These are phyloP conservation scores for Cephonodes hylas DNA, from an alignment of 2,888 invertebrate species.

Conservation along the genomic window DNA sequence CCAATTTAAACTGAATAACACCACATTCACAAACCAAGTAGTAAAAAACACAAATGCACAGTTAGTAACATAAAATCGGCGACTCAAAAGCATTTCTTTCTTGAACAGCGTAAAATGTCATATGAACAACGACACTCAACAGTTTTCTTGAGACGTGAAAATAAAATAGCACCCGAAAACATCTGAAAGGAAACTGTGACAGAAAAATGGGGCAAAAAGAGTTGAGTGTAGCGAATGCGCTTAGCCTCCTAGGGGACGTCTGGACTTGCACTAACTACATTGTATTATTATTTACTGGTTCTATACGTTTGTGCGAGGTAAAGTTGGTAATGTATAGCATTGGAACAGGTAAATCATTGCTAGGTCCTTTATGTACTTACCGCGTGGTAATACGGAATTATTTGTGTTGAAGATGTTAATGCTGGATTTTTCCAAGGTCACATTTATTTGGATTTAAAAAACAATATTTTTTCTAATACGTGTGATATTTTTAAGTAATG, in stretches of 20 bases:
- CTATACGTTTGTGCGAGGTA: neutral
- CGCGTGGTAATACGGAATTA: too few species aligned
- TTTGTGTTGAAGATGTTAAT: too few species aligned
- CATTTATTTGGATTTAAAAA: too few species aligned
- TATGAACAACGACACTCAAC: slow-evolving; percentile 6
- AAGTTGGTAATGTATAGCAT: neutral
- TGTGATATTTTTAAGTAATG: too few species aligned
- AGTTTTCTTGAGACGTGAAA: slow-evolving; percentile 23
- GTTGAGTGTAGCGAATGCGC: slow-evolving; percentile 44
- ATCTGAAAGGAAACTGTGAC: slow-evolving; percentile 58
- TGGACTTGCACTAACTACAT: slow-evolving; percentile 26
- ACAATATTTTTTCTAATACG: too few species aligned
- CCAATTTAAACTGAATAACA: neutral
- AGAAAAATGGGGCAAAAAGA: slow-evolving; percentile 33
- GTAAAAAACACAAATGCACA: neutral
- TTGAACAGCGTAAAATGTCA: neutral
- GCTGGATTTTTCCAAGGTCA: too few species aligned
- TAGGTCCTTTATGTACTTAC: too few species aligned
- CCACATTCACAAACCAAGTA: neutral
- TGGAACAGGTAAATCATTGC: too few species aligned
- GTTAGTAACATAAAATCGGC: neutral
- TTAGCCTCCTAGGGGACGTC: slow-evolving; percentile 48
- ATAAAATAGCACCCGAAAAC: slow-evolving; percentile 35
- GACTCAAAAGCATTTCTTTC: neutral
- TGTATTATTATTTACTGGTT: slow-evolving; percentile 4